Percentiles rank a stretch among this genome's conserved stretches.
phyloP scores from a whole-genome alignment of 2,113 vertebrate genomes.

The Cyrtonyx montezumae region DNA sequence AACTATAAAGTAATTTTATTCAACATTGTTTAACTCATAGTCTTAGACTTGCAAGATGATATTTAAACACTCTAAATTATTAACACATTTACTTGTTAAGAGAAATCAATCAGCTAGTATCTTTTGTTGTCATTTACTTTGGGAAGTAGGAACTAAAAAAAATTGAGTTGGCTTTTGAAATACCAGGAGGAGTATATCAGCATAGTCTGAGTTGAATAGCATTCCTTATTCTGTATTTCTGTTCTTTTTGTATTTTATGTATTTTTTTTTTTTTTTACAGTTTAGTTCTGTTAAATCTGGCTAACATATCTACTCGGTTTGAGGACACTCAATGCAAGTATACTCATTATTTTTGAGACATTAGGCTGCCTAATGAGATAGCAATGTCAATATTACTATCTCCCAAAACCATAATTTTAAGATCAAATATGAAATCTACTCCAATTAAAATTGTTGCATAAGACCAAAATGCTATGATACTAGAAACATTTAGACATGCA shows the following conservation, averaged over 20 bases:
- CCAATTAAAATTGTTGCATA: slow-evolving; percentile 43
- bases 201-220: background rate
- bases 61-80: background rate
- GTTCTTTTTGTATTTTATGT: no score
- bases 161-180: background rate
- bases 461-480: slow-evolving; percentile 30
- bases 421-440: slow-evolving; percentile 21
- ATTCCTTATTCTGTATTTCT: background rate
- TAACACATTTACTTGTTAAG: background rate
- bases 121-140: background rate
- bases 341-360: slow-evolving; percentile 47
- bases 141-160: background rate
- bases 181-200: background rate
- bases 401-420: slow-evolving; percentile 9
- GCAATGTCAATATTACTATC: background rate
- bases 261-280: background rate
- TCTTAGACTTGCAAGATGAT: background rate
- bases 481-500: slow-evolving; percentile 41
- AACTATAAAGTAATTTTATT: background rate
- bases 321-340: background rate
- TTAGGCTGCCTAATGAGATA: slow-evolving; percentile 46
- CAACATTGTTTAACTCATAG: background rate
- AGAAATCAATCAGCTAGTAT: background rate
- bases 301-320: background rate
- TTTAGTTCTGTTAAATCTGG: background rate